These are phyloP conservation scores for Meloidogyne exigua DNA, from an alignment of 1,140 invertebrate species.

Conservation along the genomic window DNA sequence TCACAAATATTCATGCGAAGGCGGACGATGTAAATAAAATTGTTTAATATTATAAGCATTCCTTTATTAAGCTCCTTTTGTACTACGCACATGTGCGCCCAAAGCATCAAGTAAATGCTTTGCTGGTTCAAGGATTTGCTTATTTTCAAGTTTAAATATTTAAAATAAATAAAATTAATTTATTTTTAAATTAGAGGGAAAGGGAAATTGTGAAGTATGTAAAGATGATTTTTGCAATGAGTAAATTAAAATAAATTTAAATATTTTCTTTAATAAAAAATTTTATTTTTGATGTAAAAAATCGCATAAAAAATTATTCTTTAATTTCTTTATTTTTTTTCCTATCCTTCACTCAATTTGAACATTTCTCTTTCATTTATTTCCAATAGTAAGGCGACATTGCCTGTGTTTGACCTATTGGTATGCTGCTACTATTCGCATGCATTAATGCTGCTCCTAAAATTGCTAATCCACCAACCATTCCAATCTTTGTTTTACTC, in stretches of 20 bases:
- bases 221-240: not conserved
- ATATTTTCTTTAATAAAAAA: not conserved
- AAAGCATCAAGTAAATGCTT: conserved; percentile 1
- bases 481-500: not conserved
- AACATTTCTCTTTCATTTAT: no score
- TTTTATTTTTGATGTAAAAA: not conserved
- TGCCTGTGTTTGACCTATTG: not conserved
- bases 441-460: not conserved
- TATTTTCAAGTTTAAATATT: conserved; percentile 20
- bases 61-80: conserved; percentile 15
- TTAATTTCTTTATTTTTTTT: no score
- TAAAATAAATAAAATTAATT: not conserved
- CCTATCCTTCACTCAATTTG: no score
- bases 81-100: conserved; percentile 20
- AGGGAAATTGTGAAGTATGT: not conserved
- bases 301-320: no score
- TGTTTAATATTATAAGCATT: not conserved
- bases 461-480: not conserved
- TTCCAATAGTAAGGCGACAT: not conserved
- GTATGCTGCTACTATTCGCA: not conserved
- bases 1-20: conserved; percentile 18
- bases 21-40: conserved; percentile 14
- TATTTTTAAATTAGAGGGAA: not conserved
- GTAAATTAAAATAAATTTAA: not conserved
- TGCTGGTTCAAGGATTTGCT: conserved; percentile 22